Evolutionary conservation across 1,140 invertebrate species (phyloP).

Genomic region (Atopsyche davidsoni): DNA sequence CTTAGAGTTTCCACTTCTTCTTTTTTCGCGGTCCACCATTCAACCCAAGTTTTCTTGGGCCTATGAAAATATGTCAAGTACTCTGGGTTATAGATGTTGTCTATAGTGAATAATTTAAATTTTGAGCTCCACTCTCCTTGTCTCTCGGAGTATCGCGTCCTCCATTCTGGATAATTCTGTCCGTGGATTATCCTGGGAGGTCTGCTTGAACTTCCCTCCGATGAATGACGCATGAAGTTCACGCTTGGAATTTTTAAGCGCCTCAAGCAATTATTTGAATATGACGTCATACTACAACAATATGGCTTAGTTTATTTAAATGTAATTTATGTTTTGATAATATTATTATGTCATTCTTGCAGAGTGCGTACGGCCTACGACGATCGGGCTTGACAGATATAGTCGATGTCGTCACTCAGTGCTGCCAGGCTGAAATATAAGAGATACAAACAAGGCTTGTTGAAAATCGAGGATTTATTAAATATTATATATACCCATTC

Average conservation of each 20-base stretch:
- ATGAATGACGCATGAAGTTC: constrained; percentile 2
- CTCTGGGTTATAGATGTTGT: neutral
- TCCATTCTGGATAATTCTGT: constrained; percentile 38
- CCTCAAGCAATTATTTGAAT: neutral
- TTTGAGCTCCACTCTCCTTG: constrained; percentile 39
- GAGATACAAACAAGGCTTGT: too few species aligned
- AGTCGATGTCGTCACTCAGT: too few species aligned
- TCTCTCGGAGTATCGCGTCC: constrained; percentile 38
- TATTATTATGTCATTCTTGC: neutral
- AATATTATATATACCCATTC: too few species aligned
- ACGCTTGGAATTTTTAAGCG: too few species aligned
- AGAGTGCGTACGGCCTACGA: too few species aligned
- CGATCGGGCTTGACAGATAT: too few species aligned
- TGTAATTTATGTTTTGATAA: neutral
- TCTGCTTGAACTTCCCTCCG: neutral
- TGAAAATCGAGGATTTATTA: too few species aligned
- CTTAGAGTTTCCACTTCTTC: constrained; percentile 39
- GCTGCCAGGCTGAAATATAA: too few species aligned
- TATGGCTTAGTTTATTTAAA: neutral
- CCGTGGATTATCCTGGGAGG: constrained; percentile 34
- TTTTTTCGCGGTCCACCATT: constrained; percentile 40
- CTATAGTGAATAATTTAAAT: constrained; percentile 34
- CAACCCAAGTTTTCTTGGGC: neutral
- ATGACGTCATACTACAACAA: neutral
- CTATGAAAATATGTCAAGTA: constrained; percentile 1